Evolutionary conservation across 2,888 invertebrate species (phyloP).

Genomic region (Trachelus tabidus): DNA sequence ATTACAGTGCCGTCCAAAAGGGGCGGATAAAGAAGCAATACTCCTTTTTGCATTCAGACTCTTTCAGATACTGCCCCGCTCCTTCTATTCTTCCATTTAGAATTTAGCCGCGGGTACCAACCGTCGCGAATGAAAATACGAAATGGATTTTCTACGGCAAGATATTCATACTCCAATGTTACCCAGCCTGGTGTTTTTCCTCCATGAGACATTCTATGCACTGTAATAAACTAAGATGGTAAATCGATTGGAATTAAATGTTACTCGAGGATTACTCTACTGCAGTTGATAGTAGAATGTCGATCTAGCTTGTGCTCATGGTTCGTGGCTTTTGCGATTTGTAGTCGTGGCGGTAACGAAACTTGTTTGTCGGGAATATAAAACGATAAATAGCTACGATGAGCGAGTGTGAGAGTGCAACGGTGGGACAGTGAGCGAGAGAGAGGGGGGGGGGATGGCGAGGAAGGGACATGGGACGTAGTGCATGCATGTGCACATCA

Average conservation of each 20-base stretch:
- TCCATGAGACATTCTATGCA: too few relatives aligned
- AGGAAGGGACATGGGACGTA: constrained; percentile 21
- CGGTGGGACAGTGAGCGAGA: constrained; percentile 30
- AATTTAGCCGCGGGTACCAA: constrained; percentile 53
- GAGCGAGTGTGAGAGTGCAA: constrained; percentile 17
- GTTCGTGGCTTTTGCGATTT: background rate
- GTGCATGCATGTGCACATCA: background rate
- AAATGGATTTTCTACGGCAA: too few relatives aligned
- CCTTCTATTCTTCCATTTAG: constrained; percentile 38
- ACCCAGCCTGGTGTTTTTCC: too few relatives aligned
- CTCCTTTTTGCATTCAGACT: constrained; percentile 14
- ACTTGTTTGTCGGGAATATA: constrained; percentile 46
- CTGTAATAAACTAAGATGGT: too few relatives aligned
- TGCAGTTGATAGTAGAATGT: too few relatives aligned
- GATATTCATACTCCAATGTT: too few relatives aligned
- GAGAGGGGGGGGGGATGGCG: constrained; percentile 31
- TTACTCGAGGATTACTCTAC: too few relatives aligned
- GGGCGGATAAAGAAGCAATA: constrained; percentile 10
- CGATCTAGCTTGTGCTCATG: too few relatives aligned
- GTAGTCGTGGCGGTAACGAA: constrained; percentile 37
- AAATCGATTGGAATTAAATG: too few relatives aligned
- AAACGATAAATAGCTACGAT: constrained; percentile 55
- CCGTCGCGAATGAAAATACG: too few relatives aligned
- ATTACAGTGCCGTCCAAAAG: background rate
- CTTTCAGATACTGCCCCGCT: constrained; percentile 8